Evolutionary conservation across 2,888 invertebrate genomes (phyloP), one percentile per base, ranked within the genome.

Genomic region (Sarcophaga rosellei): DNA sequence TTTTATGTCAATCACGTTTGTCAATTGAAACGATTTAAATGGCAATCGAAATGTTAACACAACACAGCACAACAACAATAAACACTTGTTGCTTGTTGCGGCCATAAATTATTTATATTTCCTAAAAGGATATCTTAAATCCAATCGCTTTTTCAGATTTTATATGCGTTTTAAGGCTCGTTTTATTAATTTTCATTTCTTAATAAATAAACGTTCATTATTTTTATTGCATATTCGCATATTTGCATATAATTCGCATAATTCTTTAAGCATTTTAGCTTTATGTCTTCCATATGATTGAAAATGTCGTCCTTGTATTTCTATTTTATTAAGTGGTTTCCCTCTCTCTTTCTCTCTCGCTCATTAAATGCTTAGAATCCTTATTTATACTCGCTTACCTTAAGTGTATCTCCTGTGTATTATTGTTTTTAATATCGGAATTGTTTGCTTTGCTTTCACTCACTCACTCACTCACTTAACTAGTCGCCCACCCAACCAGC

Each of bases 211-310:
- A 21, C 45, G 21, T 82, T 74, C 61, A 75, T 86, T 80, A 69
- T 57, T 62, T 77, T 35, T 35, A 35, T 35, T 35, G 72, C 66
- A 88, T 90, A 90, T 90, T 35, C 35, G 35, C 91, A 90, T 89
- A 92, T 93, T 92, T 93, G 91, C 92, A 92, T 92, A 90, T 87
- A 90, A 53, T 89, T 90, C 88, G 91, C 91, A 92, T 92, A 90
- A 92, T 92, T 92, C 86, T 81, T 69, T 21, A 20, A 81, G 81
- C 74, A 77, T 84, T 53, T 84, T 80, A 84, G 84, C 84, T 84
- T 59, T 70, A 66, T 75, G 12, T 53, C 5, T 53, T 53, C 15
- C 4, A 53, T 15, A 53, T 53, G 53, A 53, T 53, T 53, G 53
- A 53, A 53, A 72, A 75, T 72, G 79, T 75, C 45, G 79, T 75